A percentile compares a stretch with the other conserved stretches of the same genome.
Evolutionary conservation across 1,140 invertebrate genomes (phyloP).

Genomic region (Oncopodura yosiiana): DNA sequence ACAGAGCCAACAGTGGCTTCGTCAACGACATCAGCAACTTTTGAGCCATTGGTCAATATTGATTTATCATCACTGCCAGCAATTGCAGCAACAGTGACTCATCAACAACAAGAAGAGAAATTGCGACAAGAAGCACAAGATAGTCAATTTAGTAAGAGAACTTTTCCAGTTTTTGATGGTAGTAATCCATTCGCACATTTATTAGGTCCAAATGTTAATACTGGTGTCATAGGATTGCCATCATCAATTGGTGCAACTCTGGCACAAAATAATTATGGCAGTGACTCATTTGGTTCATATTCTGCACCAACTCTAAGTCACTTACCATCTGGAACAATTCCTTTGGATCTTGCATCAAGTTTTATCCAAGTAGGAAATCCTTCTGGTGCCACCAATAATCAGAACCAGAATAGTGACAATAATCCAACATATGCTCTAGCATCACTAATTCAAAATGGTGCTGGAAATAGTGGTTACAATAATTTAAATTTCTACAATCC

Average conservation of each 20-base stretch:
- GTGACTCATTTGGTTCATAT: background rate
- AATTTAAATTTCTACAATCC: background rate
- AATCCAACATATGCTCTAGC: slow-evolving; percentile 3
- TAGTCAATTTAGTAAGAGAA: slow-evolving; percentile 11
- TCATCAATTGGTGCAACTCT: background rate
- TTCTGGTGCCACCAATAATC: background rate
- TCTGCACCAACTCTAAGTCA: background rate
- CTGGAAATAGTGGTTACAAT: background rate
- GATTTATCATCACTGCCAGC: no score
- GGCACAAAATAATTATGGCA: background rate
- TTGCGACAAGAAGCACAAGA: no score
- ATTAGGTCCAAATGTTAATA: background rate
- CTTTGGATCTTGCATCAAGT: slow-evolving; percentile 24
- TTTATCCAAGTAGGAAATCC: slow-evolving; percentile 19
- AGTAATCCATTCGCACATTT: slow-evolving; percentile 8
- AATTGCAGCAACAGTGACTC: no score
- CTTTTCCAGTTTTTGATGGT: background rate
- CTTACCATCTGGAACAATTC: slow-evolving; percentile 20
- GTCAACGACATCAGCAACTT: no score
- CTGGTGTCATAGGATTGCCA: background rate
- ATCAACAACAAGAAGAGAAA: no score
- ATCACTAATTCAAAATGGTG: background rate
- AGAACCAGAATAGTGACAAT: background rate
- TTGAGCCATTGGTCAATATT: no score
- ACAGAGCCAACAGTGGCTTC: no score